A percentile compares a stretch with the other conserved stretches of the same genome.
Evolutionary conservation across 2,113 vertebrate genomes (phyloP).

Genomic region (Myiagra hebetior): DNA sequence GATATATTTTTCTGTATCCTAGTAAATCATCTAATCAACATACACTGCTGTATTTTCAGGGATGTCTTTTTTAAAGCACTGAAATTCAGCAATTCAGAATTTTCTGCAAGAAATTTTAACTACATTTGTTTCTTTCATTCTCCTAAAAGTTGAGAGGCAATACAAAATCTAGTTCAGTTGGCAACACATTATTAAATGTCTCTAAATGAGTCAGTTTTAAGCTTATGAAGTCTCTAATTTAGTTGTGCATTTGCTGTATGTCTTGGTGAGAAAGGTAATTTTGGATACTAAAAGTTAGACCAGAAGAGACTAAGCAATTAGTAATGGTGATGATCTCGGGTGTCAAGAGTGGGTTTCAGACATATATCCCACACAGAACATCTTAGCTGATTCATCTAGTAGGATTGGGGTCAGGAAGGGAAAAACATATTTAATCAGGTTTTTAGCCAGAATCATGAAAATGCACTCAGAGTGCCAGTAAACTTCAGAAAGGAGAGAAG

Average conservation of each 20-base stretch:
- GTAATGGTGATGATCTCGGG: not conserved
- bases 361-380: not conserved
- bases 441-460: not conserved
- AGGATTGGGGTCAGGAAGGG: not conserved
- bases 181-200: not conserved
- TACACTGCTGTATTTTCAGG: not conserved
- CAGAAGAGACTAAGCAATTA: not conserved
- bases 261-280: not conserved
- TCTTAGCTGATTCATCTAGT: not conserved
- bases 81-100: not conserved
- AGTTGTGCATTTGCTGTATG: not conserved
- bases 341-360: not conserved
- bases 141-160: not conserved
- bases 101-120: not conserved
- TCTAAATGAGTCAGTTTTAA: not conserved
- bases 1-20: not conserved
- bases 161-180: not conserved
- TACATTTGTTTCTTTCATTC: not conserved
- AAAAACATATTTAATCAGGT: not conserved
- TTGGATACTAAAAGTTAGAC: not conserved
- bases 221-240: not conserved
- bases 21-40: not conserved
- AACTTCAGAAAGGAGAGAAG: not conserved
- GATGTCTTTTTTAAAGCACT: not conserved
- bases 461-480: not conserved